A percentile compares a stretch with the other conserved stretches of the same genome.
Conservation (phyloP, 1,140 invertebrate genomes). For the Ceratosolen fusciceps region DNA sequence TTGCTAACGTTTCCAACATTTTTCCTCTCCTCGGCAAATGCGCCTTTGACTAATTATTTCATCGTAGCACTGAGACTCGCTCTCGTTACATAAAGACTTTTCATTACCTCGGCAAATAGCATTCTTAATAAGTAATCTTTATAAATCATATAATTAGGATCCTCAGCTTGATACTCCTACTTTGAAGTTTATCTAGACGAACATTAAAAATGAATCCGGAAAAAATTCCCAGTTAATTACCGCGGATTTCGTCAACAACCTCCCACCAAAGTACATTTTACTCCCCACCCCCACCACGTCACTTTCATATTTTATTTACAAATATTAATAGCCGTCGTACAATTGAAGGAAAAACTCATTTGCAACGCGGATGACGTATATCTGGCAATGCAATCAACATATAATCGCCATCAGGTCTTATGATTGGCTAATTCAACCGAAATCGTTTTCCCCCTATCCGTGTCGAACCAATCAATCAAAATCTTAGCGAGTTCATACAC, state of each 20-base stretch:
- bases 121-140: no score
- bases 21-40: no score
- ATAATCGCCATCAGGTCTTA: neutral
- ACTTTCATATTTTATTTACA: neutral
- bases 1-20: no score
- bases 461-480: slow-evolving; percentile 1
- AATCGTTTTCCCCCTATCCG: neutral
- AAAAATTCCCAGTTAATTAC: neutral
- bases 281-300: neutral
- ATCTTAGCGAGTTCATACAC: neutral
- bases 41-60: no score
- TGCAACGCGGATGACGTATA: neutral
- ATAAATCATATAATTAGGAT: no score
- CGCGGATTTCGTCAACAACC: neutral
- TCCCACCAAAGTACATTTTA: neutral
- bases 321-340: neutral
- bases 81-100: no score
- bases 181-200: no score
- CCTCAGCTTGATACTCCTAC: no score
- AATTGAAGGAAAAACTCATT: neutral
- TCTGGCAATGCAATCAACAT: slow-evolving; percentile 2
- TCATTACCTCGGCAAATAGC: no score
- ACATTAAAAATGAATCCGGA: no score
- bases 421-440: slow-evolving; percentile 10
- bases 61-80: no score